Conservation (phyloP, 2,797 vertebrate species). For the Mus minutoides region DNA sequence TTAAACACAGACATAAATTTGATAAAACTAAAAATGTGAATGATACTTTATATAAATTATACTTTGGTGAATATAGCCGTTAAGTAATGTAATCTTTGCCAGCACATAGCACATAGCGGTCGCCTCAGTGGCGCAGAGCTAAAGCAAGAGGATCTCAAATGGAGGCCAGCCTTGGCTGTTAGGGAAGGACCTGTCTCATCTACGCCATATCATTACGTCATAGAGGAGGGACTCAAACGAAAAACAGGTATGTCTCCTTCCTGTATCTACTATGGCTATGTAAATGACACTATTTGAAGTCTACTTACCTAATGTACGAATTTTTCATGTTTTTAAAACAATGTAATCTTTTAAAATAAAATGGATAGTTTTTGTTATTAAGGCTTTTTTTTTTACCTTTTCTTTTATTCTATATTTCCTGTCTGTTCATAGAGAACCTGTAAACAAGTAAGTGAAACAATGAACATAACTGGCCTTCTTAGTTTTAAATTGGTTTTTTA, state of each 20-base stretch:
- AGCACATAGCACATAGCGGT: neutral
- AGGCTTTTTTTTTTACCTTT: neutral
- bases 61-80: neutral
- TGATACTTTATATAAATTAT: neutral
- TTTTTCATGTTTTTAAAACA: neutral
- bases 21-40: neutral
- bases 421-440: neutral
- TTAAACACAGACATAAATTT: neutral
- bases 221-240: neutral
- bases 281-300: neutral
- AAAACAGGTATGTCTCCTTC: neutral
- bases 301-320: neutral
- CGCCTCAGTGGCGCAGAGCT: neutral
- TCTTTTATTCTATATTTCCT: neutral
- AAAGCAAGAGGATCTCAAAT: neutral
- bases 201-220: neutral
- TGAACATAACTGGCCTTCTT: neutral
- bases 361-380: neutral
- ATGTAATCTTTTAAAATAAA: neutral
- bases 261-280: neutral
- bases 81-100: neutral
- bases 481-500: neutral
- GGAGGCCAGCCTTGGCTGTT: neutral
- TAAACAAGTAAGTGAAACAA: slow-evolving; percentile 1
- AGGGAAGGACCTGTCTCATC: neutral